Evolutionary conservation across 2,888 invertebrate genomes (phyloP).

Genomic region (Athetis lepigone): DNA sequence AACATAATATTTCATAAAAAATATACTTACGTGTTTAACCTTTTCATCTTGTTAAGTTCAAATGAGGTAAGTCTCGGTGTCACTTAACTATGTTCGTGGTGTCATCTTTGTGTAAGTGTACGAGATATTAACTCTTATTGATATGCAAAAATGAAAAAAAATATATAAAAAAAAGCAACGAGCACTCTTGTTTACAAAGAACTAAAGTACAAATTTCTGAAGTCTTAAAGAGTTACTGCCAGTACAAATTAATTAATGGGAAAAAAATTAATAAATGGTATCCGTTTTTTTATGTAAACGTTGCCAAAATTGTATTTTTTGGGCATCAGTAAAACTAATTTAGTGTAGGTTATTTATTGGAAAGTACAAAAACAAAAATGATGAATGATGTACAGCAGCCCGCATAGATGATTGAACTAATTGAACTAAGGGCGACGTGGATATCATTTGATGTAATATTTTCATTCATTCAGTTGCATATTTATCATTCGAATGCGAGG

Average conservation of each 20-base stretch:
- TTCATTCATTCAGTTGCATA: conserved; percentile 63
- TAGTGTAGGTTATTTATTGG: conserved; percentile 82
- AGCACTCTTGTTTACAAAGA: conserved; percentile 82
- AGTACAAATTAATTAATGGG: conserved; percentile 89
- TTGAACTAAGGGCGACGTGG: conserved; percentile 56
- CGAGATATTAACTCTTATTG: conserved; percentile 68
- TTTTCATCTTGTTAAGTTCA: conserved; percentile 74
- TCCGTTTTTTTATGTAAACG: conserved; percentile 85
- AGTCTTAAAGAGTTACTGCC: conserved; percentile 87
- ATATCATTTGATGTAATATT: conserved; percentile 54
- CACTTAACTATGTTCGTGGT: conserved; percentile 82
- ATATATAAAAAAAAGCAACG: conserved; percentile 77
- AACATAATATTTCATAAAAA: conserved; percentile 72
- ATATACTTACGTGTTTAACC: conserved; percentile 60
- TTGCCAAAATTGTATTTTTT: conserved; percentile 89
- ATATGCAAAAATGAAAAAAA: conserved; percentile 68
- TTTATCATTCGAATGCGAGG: conserved; percentile 72
- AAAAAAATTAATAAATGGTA: conserved; percentile 66
- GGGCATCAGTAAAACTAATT: conserved; percentile 83
- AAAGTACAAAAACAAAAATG: conserved; percentile 79
- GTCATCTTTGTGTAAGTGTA: conserved; percentile 83
- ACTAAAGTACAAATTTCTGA: conserved; percentile 90
- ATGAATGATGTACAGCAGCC: conserved; percentile 73
- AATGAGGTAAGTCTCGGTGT: conserved; percentile 82
- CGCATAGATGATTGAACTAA: conserved; percentile 65